Evolutionary conservation across 2,113 vertebrate species (phyloP).

Genomic region (Callaeas wilsoni): DNA sequence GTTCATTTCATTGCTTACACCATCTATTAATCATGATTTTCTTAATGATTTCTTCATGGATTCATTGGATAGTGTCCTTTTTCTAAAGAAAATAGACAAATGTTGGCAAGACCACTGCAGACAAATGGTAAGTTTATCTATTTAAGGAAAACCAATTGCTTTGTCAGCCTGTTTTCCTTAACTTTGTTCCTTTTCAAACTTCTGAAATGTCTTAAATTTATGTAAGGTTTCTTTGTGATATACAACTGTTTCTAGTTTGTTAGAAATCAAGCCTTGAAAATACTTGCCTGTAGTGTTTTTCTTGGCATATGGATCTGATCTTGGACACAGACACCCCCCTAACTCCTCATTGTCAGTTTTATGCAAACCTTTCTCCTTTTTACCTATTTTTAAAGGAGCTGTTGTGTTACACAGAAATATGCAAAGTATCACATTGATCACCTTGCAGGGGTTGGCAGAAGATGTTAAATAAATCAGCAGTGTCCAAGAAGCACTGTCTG

Average conservation of each 20-base stretch:
- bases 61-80: conserved; percentile 97
- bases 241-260: not conserved
- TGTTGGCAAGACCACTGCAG: conserved; percentile 99
- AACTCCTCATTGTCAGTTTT: not conserved
- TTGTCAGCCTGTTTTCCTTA: not conserved
- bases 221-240: not conserved
- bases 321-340: rapidly evolving
- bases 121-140: conserved; percentile 87
- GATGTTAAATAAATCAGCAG: not conserved
- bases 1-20: not conserved
- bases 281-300: not conserved
- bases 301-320: not conserved
- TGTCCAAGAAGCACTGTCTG: not conserved
- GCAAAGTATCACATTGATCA: not conserved
- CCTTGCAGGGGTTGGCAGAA: not conserved
- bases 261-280: not conserved
- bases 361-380: not conserved
- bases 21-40: conserved; percentile 30
- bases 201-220: not conserved
- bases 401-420: not conserved
- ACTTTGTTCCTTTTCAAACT: not conserved
- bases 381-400: not conserved
- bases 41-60: conserved; percentile 86
- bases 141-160: not conserved
- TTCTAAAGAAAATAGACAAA: conserved; percentile 98